These are phyloP conservation scores for Lagorchestes hirsutus DNA, from an alignment of 2,797 vertebrate genomes.

Conservation along the genomic window DNA sequence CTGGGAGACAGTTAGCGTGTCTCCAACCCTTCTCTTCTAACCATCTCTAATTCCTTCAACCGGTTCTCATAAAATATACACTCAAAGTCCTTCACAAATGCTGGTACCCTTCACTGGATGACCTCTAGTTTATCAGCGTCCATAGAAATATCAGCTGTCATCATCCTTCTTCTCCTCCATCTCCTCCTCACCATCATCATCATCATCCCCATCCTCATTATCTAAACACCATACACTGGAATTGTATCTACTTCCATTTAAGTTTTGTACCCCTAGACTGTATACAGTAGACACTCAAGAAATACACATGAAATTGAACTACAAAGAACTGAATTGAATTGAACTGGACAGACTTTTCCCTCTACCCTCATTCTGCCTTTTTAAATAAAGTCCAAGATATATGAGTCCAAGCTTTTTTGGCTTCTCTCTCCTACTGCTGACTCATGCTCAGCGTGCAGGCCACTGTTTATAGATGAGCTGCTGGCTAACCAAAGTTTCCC, in stretches of 20 bases:
- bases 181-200: neutral
- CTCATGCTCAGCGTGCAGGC: neutral
- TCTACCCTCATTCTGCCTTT: neutral
- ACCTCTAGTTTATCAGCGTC: neutral
- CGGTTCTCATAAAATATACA: neutral
- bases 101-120: neutral
- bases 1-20: neutral
- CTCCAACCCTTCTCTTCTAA: neutral
- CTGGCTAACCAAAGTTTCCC: neutral
- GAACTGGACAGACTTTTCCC: neutral
- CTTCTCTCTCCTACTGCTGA: neutral
- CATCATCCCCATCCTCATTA: neutral
- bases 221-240: neutral
- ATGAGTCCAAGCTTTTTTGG: neutral
- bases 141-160: neutral
- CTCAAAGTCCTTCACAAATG: neutral
- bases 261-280: neutral
- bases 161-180: neutral
- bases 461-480: neutral
- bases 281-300: neutral
- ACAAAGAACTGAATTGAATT: neutral
- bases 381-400: neutral
- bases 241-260: neutral
- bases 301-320: neutral
- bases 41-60: neutral